Evolutionary conservation across 2,888 invertebrate genomes (phyloP), one percentile per base, ranked within the genome.

Genomic region (Mesopsocus fuscifrons): DNA sequence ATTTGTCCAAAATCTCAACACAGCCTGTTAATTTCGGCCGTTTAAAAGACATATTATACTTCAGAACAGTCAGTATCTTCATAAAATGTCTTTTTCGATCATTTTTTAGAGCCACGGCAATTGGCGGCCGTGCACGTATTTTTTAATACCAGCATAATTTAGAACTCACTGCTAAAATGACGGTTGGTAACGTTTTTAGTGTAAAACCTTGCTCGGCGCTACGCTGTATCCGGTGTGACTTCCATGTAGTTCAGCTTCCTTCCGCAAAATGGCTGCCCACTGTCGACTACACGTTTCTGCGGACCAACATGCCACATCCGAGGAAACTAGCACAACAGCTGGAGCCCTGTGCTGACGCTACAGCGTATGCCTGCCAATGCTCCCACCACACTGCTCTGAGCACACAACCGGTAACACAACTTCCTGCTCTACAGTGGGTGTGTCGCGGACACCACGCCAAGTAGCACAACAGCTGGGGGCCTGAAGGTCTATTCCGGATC

Each of bases 331-430:
- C 5, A 11, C n/a, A 38, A 38, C 17, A 38, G 20, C 5, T 38
- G 38, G 20, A 18, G 20, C 5, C 38, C 11, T 20, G 38, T 9
- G 21, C 15, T n/a, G 18, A 20, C n/a, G 15, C 38, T 4, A 20
- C 13, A 6, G 38, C 38, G 6, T 38, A 38, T 21, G 6, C 16
- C 20, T 38, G 38, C 20, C 38, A 38, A 20, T 38, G 38, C 38
- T 13, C n/a, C 3, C 9, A 17, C 5, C 20, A 38, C 20, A 20
- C 38, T 18, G 8, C 38, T 3, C n/a, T 13, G 20, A 18, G 13
- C 21, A 6, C 20, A 38, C n/a, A 18, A 20, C 20, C 38, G 4
- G 6, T 38, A 5, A 16, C 15, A 6, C 13, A 16, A 6, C 5
- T 16, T 18, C 38, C 38, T 18, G 13, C 16, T 16, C 21, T 38